Percentiles rank a stretch among this genome's conserved stretches.
Conservation (phyloP, 2,797 vertebrate genomes). For the Stomatorhinus walkeri region DNA sequence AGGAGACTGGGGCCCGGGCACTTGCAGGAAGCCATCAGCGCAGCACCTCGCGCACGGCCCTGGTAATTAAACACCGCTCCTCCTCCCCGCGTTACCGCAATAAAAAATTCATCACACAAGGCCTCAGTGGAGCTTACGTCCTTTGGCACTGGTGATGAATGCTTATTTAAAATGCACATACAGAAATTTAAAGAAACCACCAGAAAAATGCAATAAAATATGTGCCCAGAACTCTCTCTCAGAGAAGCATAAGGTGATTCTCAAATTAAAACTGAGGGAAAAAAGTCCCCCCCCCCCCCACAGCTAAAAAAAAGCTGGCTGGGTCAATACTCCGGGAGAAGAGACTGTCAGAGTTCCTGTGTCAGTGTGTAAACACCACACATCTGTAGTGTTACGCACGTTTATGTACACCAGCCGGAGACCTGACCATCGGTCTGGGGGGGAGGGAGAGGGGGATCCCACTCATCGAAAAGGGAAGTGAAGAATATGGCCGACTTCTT, state of each 20-base stretch:
- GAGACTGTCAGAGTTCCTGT: neutral
- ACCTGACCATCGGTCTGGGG: neutral
- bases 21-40: neutral
- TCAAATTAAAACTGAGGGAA: conserved; percentile 7
- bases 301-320: neutral
- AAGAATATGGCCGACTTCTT: neutral
- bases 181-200: neutral
- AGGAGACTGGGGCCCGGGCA: neutral
- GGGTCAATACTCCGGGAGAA: conserved; percentile 9
- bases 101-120: neutral
- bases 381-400: neutral
- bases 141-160: neutral
- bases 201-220: neutral
- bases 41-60: neutral
- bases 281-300: neutral
- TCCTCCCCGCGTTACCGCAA: neutral
- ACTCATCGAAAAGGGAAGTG: neutral
- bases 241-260: neutral
- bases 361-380: conserved; percentile 7
- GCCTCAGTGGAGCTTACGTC: neutral
- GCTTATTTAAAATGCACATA: neutral
- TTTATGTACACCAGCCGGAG: conserved; percentile 5
- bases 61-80: neutral
- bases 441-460: neutral
- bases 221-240: neutral